Base-by-base conservation (phyloP, 2,113 vertebrate species). In the Ictalurus furcatus region DNA sequence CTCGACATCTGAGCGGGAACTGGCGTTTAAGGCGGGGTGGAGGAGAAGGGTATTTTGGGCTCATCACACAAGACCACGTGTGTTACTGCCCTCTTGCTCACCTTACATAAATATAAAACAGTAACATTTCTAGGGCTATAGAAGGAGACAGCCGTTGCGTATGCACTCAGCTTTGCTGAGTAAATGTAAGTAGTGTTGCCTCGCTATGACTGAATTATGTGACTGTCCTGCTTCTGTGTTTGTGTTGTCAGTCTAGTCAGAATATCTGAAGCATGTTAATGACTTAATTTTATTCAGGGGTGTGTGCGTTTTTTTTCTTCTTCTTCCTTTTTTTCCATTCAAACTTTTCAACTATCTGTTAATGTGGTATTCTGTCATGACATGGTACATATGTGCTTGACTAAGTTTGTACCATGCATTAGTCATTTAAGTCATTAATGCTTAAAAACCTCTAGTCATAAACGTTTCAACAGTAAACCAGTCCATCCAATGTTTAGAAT, bases 1-100 rank as follows among this genome's bases (percentile, higher is more conserved):
- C 67, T 54, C 91, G 95, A 96, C 92, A 96, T 92, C 85, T 21
- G 95, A 96, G 95, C 92, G 89, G 88, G 91, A 90, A 88, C 87
- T 79, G 85, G 92, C 90, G 90, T 73, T 74, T 48, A 52, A 69
- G 59, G 65, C 54, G 28, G 28, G 88, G 11, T 80, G 88, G 88
- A 56, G 48, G 78, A 13, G 86, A 92, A 90, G 86, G 88, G 92
- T 93, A 93, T 94, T 95, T 95, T 93, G 92, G 93, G 92, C 92
- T 63, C 82, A 58, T 40, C 48, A 56, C 87, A 76, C 73, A 73
- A 91, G 40, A 52, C 71, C 73, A 84, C 88, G 34, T 25, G 85
- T 56, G 81, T 56, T 14, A 17, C 89, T 54, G 89, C 89, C 37
- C 69, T 88, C 71, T 73, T 85, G 54, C 85, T 84, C 59, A 61